These are phyloP conservation scores for Phenacoccus solenopsis DNA, from an alignment of 1,140 invertebrate genomes.

Conservation along the genomic window DNA sequence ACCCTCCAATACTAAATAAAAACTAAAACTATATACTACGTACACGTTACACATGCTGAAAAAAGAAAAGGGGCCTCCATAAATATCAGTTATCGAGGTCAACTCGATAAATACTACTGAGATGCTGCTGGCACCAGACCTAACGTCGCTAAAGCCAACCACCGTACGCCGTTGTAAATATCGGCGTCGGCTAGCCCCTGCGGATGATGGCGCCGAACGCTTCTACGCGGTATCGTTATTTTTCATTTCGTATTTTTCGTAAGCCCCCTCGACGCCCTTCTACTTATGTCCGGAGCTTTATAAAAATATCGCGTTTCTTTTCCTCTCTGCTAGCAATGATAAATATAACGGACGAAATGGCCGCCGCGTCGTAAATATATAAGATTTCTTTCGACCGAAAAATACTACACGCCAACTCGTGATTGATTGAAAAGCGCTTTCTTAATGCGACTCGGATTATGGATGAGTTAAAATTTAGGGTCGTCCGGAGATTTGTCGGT, in stretches of 20 bases:
- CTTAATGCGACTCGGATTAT: background rate
- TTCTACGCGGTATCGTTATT: background rate
- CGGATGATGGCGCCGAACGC: background rate
- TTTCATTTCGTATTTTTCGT: background rate
- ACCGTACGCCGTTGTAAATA: background rate
- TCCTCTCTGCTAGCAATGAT: background rate
- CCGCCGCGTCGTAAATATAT: background rate
- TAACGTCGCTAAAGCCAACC: background rate
- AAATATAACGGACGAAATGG: background rate
- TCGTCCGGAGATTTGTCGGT: background rate
- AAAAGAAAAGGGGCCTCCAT: conserved; percentile 5
- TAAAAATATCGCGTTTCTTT: background rate
- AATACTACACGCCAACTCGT: conserved; percentile 1
- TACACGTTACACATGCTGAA: background rate
- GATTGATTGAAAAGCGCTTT: background rate
- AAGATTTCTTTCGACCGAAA: background rate
- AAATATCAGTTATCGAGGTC: conserved; percentile 15
- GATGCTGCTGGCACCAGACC: conserved; percentile 13
- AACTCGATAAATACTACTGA: conserved; percentile 11
- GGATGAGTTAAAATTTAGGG: background rate
- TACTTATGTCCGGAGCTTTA: background rate
- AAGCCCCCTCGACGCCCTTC: background rate
- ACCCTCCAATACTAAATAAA: background rate
- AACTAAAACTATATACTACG: background rate
- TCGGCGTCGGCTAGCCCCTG: conserved; percentile 1